These are phyloP conservation scores for Enteromius anoplus DNA, from an alignment of 2,797 vertebrate species.

Conservation along the genomic window DNA sequence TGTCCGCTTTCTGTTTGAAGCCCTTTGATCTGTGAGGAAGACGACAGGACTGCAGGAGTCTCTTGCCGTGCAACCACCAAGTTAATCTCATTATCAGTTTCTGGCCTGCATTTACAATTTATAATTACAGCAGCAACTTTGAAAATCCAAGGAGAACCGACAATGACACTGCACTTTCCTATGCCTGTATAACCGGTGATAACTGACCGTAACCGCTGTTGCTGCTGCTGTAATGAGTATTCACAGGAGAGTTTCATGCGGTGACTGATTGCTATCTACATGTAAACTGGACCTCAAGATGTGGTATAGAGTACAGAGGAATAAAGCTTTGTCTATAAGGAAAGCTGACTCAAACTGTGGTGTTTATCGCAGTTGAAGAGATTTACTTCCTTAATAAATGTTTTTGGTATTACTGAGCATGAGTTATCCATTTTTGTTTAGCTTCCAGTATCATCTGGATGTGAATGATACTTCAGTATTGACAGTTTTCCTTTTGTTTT, in stretches of 20 bases:
- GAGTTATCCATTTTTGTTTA: neutral
- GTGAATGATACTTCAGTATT: neutral
- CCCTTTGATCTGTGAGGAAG: conserved; percentile 7
- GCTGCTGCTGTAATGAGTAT: conserved; percentile 18
- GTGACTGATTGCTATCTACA: neutral
- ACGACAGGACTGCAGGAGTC: neutral
- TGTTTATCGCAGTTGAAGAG: neutral
- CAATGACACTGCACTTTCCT: neutral
- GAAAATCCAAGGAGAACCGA: conserved; percentile 28
- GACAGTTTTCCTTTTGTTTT: conserved; percentile 51
- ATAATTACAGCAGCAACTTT: conserved; percentile 30
- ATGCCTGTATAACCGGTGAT: neutral
- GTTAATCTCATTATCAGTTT: conserved; percentile 50
- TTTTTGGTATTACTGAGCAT: neutral
- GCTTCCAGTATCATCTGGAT: no score
- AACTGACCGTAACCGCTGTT: neutral
- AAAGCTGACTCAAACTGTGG: neutral
- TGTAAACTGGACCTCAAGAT: neutral
- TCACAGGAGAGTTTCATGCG: conserved; percentile 4
- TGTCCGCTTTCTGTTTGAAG: conserved; percentile 1
- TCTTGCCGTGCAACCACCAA: conserved; percentile 25
- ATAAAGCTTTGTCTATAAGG: neutral
- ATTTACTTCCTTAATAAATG: neutral
- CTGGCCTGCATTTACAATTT: conserved; percentile 28
- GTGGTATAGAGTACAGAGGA: neutral